Base-by-base conservation (phyloP, 1,140 invertebrate species). In the Zophobas morio region DNA sequence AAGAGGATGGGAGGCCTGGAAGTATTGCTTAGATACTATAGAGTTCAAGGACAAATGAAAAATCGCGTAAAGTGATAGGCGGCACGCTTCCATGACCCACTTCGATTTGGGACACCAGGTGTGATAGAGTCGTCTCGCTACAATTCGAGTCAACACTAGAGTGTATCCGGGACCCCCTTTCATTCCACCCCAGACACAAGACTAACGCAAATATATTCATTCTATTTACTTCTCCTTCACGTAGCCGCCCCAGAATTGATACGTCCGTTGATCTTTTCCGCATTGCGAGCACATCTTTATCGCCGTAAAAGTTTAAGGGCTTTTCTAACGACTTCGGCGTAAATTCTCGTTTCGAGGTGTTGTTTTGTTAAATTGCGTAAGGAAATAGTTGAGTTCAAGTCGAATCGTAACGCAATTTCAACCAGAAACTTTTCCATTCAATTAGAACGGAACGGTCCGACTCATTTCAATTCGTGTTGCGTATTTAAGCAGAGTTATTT, bases 391-490 rank as follows among this genome's bases (percentile, higher is more conserved):
- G 42, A 46, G 42, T 46, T 46, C 42, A 8, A 46, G 42, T 8
- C 42, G 42, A 46, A 46, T 46, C 42, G 42, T 46, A 46, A 46
- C 42, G 42, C 42, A 46, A 46, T 46, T 46, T 8, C 42, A 8
- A 46, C 42, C 42, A 8, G 42, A 46, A 46, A 46, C 42, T 46
- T 46, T 46, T 46, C 42, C 42, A 46, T 46, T 46, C 42, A 46
- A 46, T 46, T 46, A 46, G 42, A 4, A 3, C 42, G 42, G 42
- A 46, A 46, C 42, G 8, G 3, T 46, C 42, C 42, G 42, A 8
- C 3, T 8, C 3, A 46, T 46, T 46, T 46, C 8, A 3, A 46
- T 46, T 46, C 42, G 3, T 4, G 42, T 46, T 46, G 3, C 42
- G 42, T 8, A 3, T 46, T 8, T 46, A 46, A 46, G 3, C 8